Percentiles rank a stretch among this genome's conserved stretches.
These are phyloP conservation scores for Trichonephila clavata DNA, from an alignment of 1,140 invertebrate species.

Conservation along the genomic window DNA sequence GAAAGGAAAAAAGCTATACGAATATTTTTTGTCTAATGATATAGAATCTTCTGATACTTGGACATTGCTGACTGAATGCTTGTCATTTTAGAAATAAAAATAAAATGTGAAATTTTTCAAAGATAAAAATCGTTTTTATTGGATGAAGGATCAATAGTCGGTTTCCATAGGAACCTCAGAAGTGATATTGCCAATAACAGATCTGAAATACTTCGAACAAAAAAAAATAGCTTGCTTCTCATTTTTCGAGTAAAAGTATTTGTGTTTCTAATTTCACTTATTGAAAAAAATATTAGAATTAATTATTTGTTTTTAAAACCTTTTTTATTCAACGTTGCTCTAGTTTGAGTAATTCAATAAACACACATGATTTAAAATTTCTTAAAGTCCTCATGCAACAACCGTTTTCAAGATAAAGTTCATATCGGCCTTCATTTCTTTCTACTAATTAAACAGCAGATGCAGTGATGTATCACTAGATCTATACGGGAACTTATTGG, in stretches of 20 bases:
- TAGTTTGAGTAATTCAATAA: neutral
- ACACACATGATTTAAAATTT: too few species aligned
- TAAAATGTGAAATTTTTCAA: neutral
- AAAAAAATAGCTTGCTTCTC: neutral
- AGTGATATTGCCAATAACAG: slow-evolving; percentile 28
- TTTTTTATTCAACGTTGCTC: neutral
- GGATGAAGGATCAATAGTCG: slow-evolving; percentile 55
- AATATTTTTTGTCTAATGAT: neutral
- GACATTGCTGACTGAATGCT: neutral
- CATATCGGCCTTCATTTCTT: too few species aligned
- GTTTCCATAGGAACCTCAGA: slow-evolving; percentile 32
- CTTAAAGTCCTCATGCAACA: too few species aligned
- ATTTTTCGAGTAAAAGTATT: neutral
- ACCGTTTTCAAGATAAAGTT: too few species aligned
- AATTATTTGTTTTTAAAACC: neutral
- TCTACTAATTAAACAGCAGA: too few species aligned
- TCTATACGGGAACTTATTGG: too few species aligned
- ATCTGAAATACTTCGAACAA: neutral
- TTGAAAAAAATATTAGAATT: neutral
- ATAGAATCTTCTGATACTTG: neutral
- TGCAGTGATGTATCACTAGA: too few species aligned
- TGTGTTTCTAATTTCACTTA: neutral
- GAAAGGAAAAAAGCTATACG: neutral
- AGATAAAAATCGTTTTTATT: slow-evolving; percentile 56
- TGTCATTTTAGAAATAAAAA: neutral